Conservation (phyloP, 1,140 invertebrate genomes). For the Lepidotrigona ventralis region DNA sequence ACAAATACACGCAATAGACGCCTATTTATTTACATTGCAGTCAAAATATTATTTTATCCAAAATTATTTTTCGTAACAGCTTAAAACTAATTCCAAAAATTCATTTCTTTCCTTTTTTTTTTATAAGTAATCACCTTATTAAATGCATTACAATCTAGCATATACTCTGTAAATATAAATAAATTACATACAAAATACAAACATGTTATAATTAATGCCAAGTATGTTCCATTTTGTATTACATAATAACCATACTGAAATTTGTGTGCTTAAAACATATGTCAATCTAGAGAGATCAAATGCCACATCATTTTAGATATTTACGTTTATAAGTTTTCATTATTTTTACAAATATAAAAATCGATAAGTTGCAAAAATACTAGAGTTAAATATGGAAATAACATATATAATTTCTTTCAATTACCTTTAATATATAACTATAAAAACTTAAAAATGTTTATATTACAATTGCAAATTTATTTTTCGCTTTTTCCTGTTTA, state of each 20-base stretch:
- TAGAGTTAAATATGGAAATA: constrained; percentile 48
- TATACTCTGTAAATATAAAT: constrained; percentile 10
- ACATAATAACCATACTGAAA: constrained; percentile 40
- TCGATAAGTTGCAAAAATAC: constrained; percentile 54
- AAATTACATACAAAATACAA: constrained; percentile 35
- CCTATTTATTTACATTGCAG: constrained; percentile 10
- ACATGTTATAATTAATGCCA: constrained; percentile 18
- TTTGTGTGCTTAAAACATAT: constrained; percentile 52
- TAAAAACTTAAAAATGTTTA: constrained; percentile 21
- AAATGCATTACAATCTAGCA: constrained; percentile 8
- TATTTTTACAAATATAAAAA: constrained; percentile 52
- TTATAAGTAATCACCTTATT: constrained; percentile 8
- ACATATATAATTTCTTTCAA: constrained; percentile 28
- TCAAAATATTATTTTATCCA: not conserved
- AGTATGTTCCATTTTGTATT: constrained; percentile 20
- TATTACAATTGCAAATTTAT: constrained; percentile 10
- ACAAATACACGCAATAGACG: not conserved
- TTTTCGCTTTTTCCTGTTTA: not conserved
- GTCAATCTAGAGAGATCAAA: constrained; percentile 35
- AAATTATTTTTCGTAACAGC: not conserved
- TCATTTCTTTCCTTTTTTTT: not conserved
- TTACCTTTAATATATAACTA: constrained; percentile 11
- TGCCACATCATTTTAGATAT: constrained; percentile 20
- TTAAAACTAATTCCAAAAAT: constrained; percentile 13
- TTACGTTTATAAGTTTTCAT: constrained; percentile 13